Evolutionary conservation across 2,888 invertebrate genomes (phyloP), one percentile per base, ranked within the genome.

Genomic region (Parnassius glacialis): DNA sequence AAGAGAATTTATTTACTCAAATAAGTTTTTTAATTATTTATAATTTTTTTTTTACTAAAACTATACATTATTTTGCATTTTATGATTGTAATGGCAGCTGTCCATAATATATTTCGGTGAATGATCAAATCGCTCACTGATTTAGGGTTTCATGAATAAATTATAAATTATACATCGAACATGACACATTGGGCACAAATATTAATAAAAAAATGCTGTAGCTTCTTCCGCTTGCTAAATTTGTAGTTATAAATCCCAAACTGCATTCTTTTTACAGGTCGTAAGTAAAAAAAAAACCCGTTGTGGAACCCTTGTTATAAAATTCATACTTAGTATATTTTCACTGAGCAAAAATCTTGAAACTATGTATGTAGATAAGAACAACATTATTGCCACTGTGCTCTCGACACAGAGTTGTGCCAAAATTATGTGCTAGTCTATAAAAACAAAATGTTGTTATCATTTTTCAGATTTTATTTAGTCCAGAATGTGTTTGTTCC

Each of bases 1-100:
- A 90, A 88, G 89, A 90, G 90, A 90, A 90, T 90, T 90, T 90
- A 90, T 90, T 90, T 90, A 90, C 89, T 89, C 88, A 86, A 85
- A 86, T 90, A 88, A 87, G 87, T 87, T 89, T 86, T 81, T 70
- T 72, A 69, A 86, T 85, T 81, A 85, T 87, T 86, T 84, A 84
- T 86, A 78, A 80, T 84, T 80, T 74, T 77, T 72, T 78, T 89
- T 88, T 81, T 85, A 87, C 81, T 84, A 84, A 89, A 89, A 80
- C 76, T 87, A 85, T 83, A 86, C 81, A 85, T 89, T 88, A 82
- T 84, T 88, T 90, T 90, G 90, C 90, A 90, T 90, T 90, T 90
- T 87, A 83, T 84, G 78, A 85, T 83, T 84, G 82, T 89, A 85
- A 87, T 84, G 89, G 90, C 90, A 90, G 89, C 90, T 90, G 90